Percentiles rank a stretch among this genome's conserved stretches.
These are phyloP conservation scores for Asbolus verrucosus DNA, from an alignment of 1,140 invertebrate genomes.

Conservation along the genomic window DNA sequence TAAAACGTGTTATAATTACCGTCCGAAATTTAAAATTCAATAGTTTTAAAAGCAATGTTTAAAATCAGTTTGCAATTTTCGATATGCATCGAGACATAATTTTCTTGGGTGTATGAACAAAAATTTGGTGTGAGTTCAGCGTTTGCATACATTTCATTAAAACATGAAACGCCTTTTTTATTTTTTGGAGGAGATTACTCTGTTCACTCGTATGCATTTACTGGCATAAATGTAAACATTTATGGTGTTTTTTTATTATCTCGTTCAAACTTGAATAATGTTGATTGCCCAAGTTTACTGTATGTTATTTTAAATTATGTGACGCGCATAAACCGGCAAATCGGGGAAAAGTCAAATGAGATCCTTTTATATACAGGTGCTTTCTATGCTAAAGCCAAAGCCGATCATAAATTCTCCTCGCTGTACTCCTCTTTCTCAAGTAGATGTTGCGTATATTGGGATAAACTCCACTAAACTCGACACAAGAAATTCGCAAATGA, in stretches of 20 bases:
- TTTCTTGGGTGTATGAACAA: too few species aligned
- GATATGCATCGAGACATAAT: too few species aligned
- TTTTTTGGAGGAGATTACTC: slow-evolving; percentile 21
- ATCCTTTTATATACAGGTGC: not conserved
- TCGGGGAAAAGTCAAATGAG: slow-evolving; percentile 26
- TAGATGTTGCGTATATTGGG: not conserved
- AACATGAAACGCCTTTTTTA: not conserved
- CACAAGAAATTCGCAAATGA: too few species aligned
- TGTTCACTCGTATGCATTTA: slow-evolving; percentile 21
- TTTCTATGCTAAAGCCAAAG: not conserved
- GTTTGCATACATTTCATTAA: slow-evolving; percentile 32
- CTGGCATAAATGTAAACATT: slow-evolving; percentile 16
- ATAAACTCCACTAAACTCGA: too few species aligned
- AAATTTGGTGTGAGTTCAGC: too few species aligned
- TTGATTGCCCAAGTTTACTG: not conserved
- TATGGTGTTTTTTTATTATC: slow-evolving; percentile 9
- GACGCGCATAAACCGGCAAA: slow-evolving; percentile 7
- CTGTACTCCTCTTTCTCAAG: not conserved
- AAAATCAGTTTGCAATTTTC: too few species aligned
- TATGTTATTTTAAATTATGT: slow-evolving; percentile 6
- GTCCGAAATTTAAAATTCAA: too few species aligned
- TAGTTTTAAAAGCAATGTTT: too few species aligned
- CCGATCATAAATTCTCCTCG: slow-evolving; percentile 8
- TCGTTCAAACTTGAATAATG: not conserved
- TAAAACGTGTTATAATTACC: too few species aligned